Evolutionary conservation across 2,888 invertebrate species (phyloP).

Genomic region (Eucera pruinosa): DNA sequence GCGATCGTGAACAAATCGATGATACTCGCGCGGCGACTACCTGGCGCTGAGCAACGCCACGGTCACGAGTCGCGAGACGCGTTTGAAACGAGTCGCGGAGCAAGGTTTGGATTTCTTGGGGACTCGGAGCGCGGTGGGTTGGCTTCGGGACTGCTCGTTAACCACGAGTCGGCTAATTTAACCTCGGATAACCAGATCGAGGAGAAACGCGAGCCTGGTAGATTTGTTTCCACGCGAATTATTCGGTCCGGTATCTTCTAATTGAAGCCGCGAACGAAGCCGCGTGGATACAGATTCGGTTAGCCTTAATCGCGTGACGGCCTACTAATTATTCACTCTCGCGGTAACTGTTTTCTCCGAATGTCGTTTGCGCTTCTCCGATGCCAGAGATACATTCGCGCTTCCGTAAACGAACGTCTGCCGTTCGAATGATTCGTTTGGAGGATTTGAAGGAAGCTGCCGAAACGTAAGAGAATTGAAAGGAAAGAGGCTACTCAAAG

Average conservation of each 20-base stretch:
- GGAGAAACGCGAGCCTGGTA: constrained; percentile 10
- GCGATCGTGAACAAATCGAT: too few species aligned
- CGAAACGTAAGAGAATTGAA: too few species aligned
- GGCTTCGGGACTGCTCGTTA: not conserved
- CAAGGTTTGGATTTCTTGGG: not conserved
- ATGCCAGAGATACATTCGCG: not conserved
- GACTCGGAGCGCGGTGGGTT: too few species aligned
- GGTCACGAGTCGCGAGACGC: too few species aligned
- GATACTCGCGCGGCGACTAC: too few species aligned
- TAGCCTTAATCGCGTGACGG: constrained; percentile 75
- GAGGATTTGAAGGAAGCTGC: too few species aligned
- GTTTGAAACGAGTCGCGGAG: not conserved
- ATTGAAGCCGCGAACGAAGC: constrained; percentile 60
- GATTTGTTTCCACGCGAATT: constrained; percentile 59
- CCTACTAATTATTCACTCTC: constrained; percentile 75
- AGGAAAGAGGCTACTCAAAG: too few species aligned
- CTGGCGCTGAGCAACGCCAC: too few species aligned
- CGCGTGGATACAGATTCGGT: constrained; percentile 69
- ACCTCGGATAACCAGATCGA: constrained; percentile 18
- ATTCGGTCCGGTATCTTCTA: constrained; percentile 43
- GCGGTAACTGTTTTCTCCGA: not conserved
- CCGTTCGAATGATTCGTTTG: too few species aligned
- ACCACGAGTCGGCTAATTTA: constrained; percentile 32
- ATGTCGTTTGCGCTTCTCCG: too few species aligned
- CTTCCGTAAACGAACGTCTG: not conserved